Conservation (phyloP, 2,797 vertebrate genomes). For the Lepilemur ruficaudatus region DNA sequence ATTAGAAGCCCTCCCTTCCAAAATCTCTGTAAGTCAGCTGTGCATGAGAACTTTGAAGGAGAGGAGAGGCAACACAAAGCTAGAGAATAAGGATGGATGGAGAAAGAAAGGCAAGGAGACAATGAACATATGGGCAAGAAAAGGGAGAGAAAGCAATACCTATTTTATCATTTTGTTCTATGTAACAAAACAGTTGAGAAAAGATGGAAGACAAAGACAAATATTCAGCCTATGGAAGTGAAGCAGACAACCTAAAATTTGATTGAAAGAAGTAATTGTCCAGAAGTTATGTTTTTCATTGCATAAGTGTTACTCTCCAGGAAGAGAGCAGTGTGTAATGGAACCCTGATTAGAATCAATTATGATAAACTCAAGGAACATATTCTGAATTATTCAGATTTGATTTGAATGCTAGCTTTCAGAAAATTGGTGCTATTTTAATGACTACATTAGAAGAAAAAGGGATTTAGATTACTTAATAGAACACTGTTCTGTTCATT, state of each 20-base stretch:
- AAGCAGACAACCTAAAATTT: neutral
- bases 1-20: neutral
- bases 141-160: neutral
- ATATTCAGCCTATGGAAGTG: neutral
- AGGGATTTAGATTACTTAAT: neutral
- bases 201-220: neutral
- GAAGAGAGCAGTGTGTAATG: neutral
- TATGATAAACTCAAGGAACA: neutral
- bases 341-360: neutral
- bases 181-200: neutral
- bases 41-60: neutral
- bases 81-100: neutral
- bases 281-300: neutral
- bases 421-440: conserved; percentile 28
- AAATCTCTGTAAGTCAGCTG: neutral
- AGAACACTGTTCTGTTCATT: neutral
- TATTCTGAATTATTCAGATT: neutral
- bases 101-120: neutral
- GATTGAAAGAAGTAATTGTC: neutral
- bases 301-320: neutral
- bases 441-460: conserved; percentile 11
- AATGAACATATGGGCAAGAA: neutral
- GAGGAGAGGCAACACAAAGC: neutral
- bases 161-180: neutral
- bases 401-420: neutral